Evolutionary conservation across 2,113 vertebrate genomes (phyloP).

Genomic region (Pluvianellus socialis): DNA sequence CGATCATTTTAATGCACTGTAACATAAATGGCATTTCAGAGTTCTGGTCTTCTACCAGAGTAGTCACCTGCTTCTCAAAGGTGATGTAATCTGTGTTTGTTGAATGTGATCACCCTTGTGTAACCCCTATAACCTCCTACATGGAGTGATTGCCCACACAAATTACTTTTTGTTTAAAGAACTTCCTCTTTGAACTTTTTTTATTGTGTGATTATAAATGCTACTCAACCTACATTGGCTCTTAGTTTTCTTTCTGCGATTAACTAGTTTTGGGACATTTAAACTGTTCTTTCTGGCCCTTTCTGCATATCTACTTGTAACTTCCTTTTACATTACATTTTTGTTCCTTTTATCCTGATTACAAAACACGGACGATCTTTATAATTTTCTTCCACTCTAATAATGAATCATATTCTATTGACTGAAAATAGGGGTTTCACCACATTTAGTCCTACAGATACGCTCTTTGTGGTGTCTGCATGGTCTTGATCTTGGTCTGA

Average conservation of each 20-base stretch:
- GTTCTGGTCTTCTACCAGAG: not conserved
- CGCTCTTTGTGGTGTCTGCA: not conserved
- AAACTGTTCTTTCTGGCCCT: not conserved
- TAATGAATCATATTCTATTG: not conserved
- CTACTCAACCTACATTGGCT: not conserved
- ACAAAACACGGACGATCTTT: not conserved
- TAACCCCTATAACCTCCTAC: not conserved
- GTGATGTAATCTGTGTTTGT: not conserved
- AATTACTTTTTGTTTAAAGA: not conserved
- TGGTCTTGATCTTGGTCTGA: not conserved
- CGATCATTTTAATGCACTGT: fast-evolving
- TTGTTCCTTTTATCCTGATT: not conserved
- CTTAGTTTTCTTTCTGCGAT: not conserved
- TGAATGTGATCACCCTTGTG: not conserved
- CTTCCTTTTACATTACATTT: not conserved
- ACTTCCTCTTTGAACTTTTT: not conserved
- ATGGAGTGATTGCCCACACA: not conserved
- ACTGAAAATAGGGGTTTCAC: not conserved
- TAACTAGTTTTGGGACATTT: not conserved
- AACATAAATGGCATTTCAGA: not conserved
- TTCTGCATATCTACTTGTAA: not conserved
- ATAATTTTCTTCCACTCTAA: not conserved
- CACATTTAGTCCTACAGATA: not conserved
- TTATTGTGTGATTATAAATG: not conserved
- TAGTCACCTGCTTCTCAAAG: not conserved